These are phyloP conservation scores for Microplitis demolitor DNA, from an alignment of 1,140 invertebrate species.

Conservation along the genomic window DNA sequence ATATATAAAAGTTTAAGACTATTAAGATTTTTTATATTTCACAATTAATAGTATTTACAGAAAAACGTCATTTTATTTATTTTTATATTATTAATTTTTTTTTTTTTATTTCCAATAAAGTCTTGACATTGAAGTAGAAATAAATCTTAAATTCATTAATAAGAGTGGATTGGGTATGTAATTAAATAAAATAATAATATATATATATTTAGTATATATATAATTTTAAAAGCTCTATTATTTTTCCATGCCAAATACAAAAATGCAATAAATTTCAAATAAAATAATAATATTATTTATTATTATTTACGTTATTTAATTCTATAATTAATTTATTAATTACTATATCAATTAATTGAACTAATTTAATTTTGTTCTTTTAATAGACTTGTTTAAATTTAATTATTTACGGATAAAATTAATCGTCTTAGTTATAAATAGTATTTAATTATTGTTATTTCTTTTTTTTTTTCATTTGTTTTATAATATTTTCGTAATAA, in stretches of 20 bases:
- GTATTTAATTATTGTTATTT: constrained; percentile 38
- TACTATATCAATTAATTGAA: not conserved
- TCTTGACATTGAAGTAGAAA: not conserved
- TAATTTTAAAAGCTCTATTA: not conserved
- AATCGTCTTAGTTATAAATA: not conserved
- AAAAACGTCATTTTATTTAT: too few relatives aligned
- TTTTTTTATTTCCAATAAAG: too few relatives aligned
- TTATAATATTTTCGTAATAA: constrained; percentile 41
- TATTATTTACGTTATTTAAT: not conserved
- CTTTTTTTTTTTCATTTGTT: constrained; percentile 25
- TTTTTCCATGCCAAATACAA: not conserved
- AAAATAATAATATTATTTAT: not conserved
- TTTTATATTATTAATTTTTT: too few relatives aligned
- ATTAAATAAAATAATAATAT: not conserved
- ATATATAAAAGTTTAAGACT: not conserved
- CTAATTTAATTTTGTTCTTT: not conserved
- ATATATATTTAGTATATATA: not conserved
- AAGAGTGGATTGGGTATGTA: not conserved
- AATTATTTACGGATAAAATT: not conserved
- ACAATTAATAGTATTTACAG: too few relatives aligned
- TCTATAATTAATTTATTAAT: not conserved
- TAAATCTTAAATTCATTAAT: not conserved
- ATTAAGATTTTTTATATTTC: not conserved
- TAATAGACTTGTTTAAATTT: not conserved
- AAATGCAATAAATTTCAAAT: not conserved